Base-by-base conservation (phyloP, 2,113 vertebrate genomes). In the Neogobius melanostomus region DNA sequence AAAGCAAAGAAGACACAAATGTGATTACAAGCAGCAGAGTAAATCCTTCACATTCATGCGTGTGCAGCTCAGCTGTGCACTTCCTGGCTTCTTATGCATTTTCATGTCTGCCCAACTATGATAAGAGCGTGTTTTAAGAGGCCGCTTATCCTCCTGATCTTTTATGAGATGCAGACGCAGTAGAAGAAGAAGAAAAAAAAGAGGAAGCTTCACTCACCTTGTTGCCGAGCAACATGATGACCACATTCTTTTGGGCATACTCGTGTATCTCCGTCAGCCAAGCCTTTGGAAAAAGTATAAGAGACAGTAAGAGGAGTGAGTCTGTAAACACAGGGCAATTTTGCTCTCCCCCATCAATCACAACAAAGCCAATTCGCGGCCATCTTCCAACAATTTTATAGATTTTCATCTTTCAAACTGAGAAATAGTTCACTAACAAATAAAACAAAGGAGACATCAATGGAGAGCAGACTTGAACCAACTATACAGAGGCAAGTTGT, bases 211-310 rank as follows among this genome's bases (percentile, higher is more conserved):
- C 72, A 79, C 92, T 91, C 83, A 94, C 93, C 92, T 99, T 99
- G 91, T 99, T 99, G 89, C 98, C 98, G 77, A 99, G 94, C 91
- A 99, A 89, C 97, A 99, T 97, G 89, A 99, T 96, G 91, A 98
- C 97, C 93, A 98, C 98, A 59, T 99, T 95, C 91, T 94, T 95
- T 90, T 98, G 95, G 80, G 98, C 96, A 0, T 96, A 98, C 85
- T 99, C 98, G 0, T 98, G 93, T 84, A 99, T 95, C 92, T 99
- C 97, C 0, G 91, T 93, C 77, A 94, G 87, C 93, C 93, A 94
- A 82, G 93, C 93, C 93, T 94, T 82, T 59, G 64, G 28, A 81
- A 59, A 57, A 80, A 79, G 86, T 59, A 74, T 9, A 70, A 73
- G 51, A 79, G 65, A 82, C 42, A 72, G 50, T 63, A n/a, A 66